A percentile compares a stretch with the other conserved stretches of the same genome.
These are phyloP conservation scores for Tiliacea aurago DNA, from an alignment of 2,888 invertebrate genomes.

Conservation along the genomic window DNA sequence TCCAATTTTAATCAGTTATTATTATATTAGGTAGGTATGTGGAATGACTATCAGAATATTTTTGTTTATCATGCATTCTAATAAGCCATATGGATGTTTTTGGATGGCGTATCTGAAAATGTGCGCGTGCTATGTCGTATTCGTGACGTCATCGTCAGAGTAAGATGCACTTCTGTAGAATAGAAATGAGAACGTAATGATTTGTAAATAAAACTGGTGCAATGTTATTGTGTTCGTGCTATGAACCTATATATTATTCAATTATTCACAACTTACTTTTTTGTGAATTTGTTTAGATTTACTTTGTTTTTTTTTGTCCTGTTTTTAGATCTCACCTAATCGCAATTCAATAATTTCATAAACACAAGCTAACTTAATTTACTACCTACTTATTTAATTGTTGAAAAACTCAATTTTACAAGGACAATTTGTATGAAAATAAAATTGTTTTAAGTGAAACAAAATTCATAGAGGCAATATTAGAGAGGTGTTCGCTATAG, in stretches of 20 bases:
- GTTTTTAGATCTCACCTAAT: neutral
- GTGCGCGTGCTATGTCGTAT: conserved; percentile 43
- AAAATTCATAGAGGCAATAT: conserved; percentile 5
- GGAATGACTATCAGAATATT: neutral
- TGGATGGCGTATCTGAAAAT: conserved; percentile 19
- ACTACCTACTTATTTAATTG: no score
- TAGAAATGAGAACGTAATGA: conserved; percentile 2
- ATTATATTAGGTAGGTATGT: neutral
- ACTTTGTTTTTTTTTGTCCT: neutral
- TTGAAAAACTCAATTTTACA: neutral
- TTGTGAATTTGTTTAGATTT: no score
- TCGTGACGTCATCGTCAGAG: conserved; percentile 38
- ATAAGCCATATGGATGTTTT: conserved; percentile 21
- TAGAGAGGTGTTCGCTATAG: conserved; percentile 12
- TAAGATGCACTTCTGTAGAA: conserved; percentile 52
- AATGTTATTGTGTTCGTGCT: neutral
- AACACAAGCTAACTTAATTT: no score
- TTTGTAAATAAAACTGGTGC: conserved; percentile 10
- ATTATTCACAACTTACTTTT: neutral
- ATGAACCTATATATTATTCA: neutral
- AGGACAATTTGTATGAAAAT: neutral
- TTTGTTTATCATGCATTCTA: neutral
- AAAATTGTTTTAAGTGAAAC: neutral
- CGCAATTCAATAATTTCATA: neutral
- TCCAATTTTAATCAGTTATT: neutral